Evolutionary conservation across 2,113 vertebrate genomes (phyloP), one percentile per base, ranked within the genome.

Genomic region (Oncorhynchus kisutch): DNA sequence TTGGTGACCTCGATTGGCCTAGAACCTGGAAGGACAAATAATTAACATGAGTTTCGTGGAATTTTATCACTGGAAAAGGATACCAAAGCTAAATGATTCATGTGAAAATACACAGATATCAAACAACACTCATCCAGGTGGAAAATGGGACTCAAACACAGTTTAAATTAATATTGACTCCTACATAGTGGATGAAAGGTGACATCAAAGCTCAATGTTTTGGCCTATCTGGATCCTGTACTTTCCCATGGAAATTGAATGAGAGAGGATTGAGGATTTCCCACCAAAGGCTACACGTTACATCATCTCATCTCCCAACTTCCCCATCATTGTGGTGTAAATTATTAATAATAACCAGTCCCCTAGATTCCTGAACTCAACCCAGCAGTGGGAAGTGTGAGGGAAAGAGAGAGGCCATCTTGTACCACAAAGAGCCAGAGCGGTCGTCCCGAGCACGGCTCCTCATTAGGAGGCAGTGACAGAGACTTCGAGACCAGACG

Each of bases 401-500:
- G 39, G 39, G 39, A 45, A 11, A 11, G 39, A 11, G 39, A 45
- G 85, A 85, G 78, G 85, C 86, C 88, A 90, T 90, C 87, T 91
- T 89, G 85, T 82, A 85, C 87, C 73, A 60, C 84, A 76, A 87
- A 84, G 89, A 68, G 14, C 67, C 18, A 31, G 67, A 31, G 14
- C 16, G 24, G 29, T 34, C 67, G 29, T 68, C 18, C 67, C 6
- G 67, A 68, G 67, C 9, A 45, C 82, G 75, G 80, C 81, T 83
- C 87, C 91, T 91, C 91, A 90, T 92, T 90, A 91, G 81, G 81
- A 80, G 85, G 85, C 81, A 86, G 84, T 79, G 85, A 86, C 79
- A 83, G 84, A 85, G 81, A 67, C 80, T 25, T 31, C 13, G 16
- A 39, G 39, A 45, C 39, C 39, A 45, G 39, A 45, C 9, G 9